Percentiles rank a stretch among this genome's conserved stretches.
Evolutionary conservation across 2,797 vertebrate genomes (phyloP).

Genomic region (Adelosebastes latens): DNA sequence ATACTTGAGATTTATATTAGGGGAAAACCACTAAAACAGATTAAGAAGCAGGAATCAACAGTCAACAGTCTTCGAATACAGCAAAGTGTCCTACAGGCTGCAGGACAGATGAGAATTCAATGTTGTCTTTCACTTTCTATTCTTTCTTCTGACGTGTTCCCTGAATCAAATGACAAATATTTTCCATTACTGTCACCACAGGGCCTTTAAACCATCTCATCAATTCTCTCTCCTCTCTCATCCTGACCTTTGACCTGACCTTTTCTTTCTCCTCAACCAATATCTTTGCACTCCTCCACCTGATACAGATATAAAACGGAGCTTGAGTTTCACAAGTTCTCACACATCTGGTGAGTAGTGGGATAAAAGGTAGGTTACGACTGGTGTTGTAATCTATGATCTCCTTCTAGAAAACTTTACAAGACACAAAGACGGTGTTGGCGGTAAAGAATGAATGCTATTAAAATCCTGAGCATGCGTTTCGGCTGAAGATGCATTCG

Average conservation of each 20-base stretch:
- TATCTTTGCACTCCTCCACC: neutral
- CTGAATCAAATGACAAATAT: slow-evolving; percentile 1
- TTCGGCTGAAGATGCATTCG: neutral
- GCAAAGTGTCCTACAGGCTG: neutral
- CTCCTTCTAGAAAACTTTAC: slow-evolving; percentile 15
- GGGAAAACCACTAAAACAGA: slow-evolving; percentile 23
- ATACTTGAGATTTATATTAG: slow-evolving; percentile 7
- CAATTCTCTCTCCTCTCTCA: slow-evolving; percentile 2
- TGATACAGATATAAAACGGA: slow-evolving; percentile 33
- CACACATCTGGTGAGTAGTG: slow-evolving; percentile 63
- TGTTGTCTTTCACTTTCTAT: neutral
- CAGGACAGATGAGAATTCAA: neutral
- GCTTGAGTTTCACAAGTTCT: slow-evolving; percentile 63
- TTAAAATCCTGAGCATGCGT: neutral
- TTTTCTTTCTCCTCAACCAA: neutral
- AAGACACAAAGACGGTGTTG: neutral
- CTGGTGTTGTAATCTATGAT: slow-evolving; percentile 40
- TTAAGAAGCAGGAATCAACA: neutral
- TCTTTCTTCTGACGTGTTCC: neutral
- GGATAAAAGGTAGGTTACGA: slow-evolving; percentile 35
- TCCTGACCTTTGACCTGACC: slow-evolving; percentile 30
- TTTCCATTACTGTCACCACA: slow-evolving; percentile 1
- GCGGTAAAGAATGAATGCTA: slow-evolving; percentile 5
- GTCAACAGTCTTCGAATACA: neutral
- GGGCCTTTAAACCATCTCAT: slow-evolving; percentile 6